Base-by-base conservation (phyloP, 2,888 invertebrate species). In the Temnothorax rugatulus region DNA sequence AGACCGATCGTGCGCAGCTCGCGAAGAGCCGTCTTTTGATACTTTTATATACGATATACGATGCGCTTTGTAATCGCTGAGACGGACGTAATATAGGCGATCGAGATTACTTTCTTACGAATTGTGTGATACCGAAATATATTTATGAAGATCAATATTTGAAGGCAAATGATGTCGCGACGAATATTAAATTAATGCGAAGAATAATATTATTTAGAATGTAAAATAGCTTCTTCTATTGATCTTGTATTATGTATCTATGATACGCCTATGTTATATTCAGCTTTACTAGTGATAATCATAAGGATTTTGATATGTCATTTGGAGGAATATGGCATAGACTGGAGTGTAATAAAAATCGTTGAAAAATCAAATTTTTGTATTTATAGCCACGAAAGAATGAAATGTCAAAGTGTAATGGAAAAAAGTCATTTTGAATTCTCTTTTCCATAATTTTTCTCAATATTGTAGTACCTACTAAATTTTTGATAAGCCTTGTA, bases 11-110 rank as follows among this genome's bases (percentile, higher is more conserved):
- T 47, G 25, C 15, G 7, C 47, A 4, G 52, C 52, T 77, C 38
- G 34, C 47, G 66, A 77, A 63, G 50, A 84, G 25, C 15, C 52
- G 47, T n/a, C 9, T 81, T 79, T 87, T 88, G 89, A 44, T 89
- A 88, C 61, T 88, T 88, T 88, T 88, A 81, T 88, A 88, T 69
- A 41, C 21, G 4, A 18, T 18, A 18, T 25, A n/a, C 63, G 57
- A 64, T 52, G 34, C 50, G 71, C 54, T 63, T 66, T 77, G n/a
- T 75, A 68, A 86, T 82, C 54, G 50, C 50, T 21, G 29, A 59
- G 47, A 13, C n/a, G 29, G 41, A 4, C 29, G 54, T 76, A 66
- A 79, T 79, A 47, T 41, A 73, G 57, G 69, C 47, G 59, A 38
- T 34, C 18, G 18, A 57, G 44, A 77, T 54, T 44, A 34, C 0